Base-by-base conservation (phyloP, 2,113 vertebrate species). In the Lepisosteus osseus region DNA sequence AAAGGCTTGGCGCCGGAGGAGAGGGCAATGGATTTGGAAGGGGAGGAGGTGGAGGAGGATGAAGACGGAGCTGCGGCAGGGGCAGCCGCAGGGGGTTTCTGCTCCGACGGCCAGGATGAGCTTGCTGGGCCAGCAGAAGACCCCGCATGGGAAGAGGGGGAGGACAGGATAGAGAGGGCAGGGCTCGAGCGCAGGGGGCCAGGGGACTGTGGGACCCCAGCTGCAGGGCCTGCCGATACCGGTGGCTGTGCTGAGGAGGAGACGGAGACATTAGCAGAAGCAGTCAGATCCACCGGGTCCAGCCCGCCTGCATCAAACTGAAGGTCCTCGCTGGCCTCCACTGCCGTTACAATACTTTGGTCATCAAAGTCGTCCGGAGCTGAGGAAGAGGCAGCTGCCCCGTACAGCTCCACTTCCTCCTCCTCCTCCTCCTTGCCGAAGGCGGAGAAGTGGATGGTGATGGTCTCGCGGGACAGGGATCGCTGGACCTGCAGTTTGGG, bases 381-480 rank as follows among this genome's bases (percentile, higher is more conserved):
- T 74, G 80, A 77, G 11, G 93, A 80, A 67, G 59, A 7, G 0
- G 77, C 42, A 41, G 64, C 61, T 9, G 68, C 59, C 44, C 70
- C 69, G 42, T 90, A 92, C 54, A 97, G 91, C 81, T 95, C 94
- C 80, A 98, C 95, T 69, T 98, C 96, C 74, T 99, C 97, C 61
- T 99, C 97, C 70, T 99, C 97, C 82, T 98, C 96, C 82, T 98
- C 96, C 86, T 96, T 95, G 84, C 96, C 96, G 77, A 94, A 91
- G 75, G 96, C 95, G 61, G 95, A 98, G 91, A 99, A 99, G 90
- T 96, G 97, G 89, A 99, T 98, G 87, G 97, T 97, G 85, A 99
- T 96, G 86, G 94, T 97, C 88, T 99, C 97, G 82, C 92, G 91
- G 71, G 97, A 99, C 71, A 93, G 84, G 3, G 97, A 98, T 78